phyloP scores from a whole-genome alignment of 1,140 invertebrate genomes.

The Dendrolimus kikuchii region DNA sequence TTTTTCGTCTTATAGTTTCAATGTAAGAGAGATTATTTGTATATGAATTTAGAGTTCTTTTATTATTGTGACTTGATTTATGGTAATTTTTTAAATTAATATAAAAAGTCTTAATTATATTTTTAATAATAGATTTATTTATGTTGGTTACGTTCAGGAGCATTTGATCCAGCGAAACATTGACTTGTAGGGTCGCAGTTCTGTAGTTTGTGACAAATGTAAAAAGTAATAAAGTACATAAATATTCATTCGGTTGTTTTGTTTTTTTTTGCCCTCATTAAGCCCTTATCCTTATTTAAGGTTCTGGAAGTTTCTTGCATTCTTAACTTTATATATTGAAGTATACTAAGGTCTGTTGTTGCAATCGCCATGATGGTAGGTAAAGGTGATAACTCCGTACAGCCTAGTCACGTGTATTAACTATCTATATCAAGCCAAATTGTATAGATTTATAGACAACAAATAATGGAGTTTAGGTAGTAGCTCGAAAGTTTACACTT shows the following conservation, averaged over 20 bases:
- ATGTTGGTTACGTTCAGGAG: conserved; percentile 48
- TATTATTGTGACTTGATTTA: conserved; percentile 51
- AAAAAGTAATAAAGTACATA: conserved; percentile 62
- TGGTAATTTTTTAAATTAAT: conserved; percentile 29
- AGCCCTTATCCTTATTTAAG: no score
- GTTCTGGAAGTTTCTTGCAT: neutral
- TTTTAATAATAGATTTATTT: conserved; percentile 53
- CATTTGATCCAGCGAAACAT: conserved; percentile 58
- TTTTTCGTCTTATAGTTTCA: conserved; percentile 50
- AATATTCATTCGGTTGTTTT: conserved; percentile 27
- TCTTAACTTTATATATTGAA: no score
- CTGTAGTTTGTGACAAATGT: conserved; percentile 65
- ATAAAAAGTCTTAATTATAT: conserved; percentile 38
- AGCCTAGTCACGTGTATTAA: no score
- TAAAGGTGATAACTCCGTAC: no score
- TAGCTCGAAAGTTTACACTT: no score
- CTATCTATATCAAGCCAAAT: no score
- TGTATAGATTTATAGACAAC: no score
- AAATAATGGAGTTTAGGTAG: no score
- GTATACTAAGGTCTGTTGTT: no score
- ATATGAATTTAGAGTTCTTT: conserved; percentile 64
- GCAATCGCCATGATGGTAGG: no score
- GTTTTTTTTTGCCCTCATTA: conserved; percentile 12
- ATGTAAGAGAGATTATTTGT: conserved; percentile 60
- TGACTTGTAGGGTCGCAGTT: conserved; percentile 58